Evolutionary conservation across 2,797 vertebrate genomes (phyloP).

Genomic region (Cuniculus paca): DNA sequence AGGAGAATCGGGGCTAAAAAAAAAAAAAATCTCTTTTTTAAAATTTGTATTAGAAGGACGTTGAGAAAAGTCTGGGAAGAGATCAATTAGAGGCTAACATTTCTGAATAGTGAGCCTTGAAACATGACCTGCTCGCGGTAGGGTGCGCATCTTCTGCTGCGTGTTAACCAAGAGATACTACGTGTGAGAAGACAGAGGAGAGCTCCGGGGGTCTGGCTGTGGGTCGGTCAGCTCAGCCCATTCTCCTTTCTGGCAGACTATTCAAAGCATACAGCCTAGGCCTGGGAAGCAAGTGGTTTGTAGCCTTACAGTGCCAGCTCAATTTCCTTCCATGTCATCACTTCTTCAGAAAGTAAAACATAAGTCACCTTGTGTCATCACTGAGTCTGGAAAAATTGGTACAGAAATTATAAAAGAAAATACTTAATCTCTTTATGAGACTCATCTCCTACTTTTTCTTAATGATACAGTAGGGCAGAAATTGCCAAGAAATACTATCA

Average conservation of each 20-base stretch:
- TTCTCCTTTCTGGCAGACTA: slow-evolving; percentile 38
- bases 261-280: background rate
- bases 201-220: background rate
- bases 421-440: slow-evolving; percentile 2
- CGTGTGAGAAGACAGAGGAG: background rate
- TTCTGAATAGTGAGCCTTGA: background rate
- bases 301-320: background rate
- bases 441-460: slow-evolving; percentile 33
- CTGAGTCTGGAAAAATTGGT: background rate
- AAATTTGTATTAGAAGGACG: background rate
- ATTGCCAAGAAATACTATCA: slow-evolving; percentile 13
- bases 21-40: background rate
- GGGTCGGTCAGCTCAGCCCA: background rate
- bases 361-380: background rate
- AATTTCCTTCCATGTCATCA: background rate
- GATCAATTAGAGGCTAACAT: background rate
- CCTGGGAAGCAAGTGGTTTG: background rate
- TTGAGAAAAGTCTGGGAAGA: background rate
- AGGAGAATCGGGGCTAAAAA: background rate
- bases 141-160: background rate
- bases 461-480: slow-evolving; percentile 41
- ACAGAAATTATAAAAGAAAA: slow-evolving; percentile 27
- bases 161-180: background rate
- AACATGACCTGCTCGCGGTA: background rate
- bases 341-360: slow-evolving; percentile 47